phyloP scores from a whole-genome alignment of 2,113 vertebrate genomes.

The Aspiorhynchus laticeps region DNA sequence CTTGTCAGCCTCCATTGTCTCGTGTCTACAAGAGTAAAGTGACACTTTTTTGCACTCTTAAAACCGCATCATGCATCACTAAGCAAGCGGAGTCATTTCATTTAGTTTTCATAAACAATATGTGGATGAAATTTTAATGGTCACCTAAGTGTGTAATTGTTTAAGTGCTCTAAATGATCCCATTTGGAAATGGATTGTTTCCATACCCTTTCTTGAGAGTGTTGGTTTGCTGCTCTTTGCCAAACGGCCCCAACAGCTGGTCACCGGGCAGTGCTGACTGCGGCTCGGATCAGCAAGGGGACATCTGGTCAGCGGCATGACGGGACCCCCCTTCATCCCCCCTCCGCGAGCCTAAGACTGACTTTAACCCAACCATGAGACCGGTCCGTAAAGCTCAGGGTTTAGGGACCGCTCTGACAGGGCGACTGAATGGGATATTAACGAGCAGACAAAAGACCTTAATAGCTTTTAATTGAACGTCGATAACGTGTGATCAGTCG shows the following conservation, averaged over 20 bases:
- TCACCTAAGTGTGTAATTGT: constrained; percentile 80
- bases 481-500: constrained; percentile 75
- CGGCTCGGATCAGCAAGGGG: constrained; percentile 74
- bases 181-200: constrained; percentile 86
- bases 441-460: constrained; percentile 82
- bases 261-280: constrained; percentile 81
- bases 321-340: constrained; percentile 39
- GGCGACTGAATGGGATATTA: constrained; percentile 76
- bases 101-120: constrained; percentile 77
- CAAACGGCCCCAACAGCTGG: constrained; percentile 89
- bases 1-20: constrained; percentile 15
- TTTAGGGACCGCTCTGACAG: constrained; percentile 73
- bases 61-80: constrained; percentile 6
- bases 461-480: constrained; percentile 85
- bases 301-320: constrained; percentile 91
- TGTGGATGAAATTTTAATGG: constrained; percentile 83
- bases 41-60: neutral
- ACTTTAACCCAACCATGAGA: constrained; percentile 64
- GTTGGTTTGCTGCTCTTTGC: constrained; percentile 79
- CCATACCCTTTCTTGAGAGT: constrained; percentile 76
- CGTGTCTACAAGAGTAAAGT: constrained; percentile 2
- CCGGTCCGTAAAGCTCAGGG: constrained; percentile 65
- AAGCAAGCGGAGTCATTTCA: constrained; percentile 52
- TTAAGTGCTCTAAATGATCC: constrained; percentile 89
- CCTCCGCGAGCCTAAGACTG: constrained; percentile 40